Base-by-base conservation (phyloP, 2,113 vertebrate species). In the Eudyptes chrysolophus region DNA sequence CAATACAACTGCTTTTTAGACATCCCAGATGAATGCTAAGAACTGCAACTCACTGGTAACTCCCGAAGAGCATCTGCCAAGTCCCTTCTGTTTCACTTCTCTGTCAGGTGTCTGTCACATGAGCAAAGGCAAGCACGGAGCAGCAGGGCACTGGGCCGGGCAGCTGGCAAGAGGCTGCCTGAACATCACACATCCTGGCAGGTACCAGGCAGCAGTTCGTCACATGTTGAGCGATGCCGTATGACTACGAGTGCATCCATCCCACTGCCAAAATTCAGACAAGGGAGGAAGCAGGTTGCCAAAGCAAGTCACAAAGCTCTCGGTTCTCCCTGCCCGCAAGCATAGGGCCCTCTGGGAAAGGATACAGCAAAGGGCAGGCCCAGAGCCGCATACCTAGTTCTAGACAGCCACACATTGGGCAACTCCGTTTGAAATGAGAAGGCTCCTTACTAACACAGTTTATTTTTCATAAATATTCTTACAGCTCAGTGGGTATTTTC, bases 151-250 rank as follows among this genome's bases (percentile, higher is more conserved):
- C 32, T 2, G 32, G 14, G 21, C 13, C 0, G 0, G n/a, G 34
- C 66, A 44, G 91, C 48, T 72, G 81, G 42, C 51, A 29, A 16
- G 66, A 29, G 42, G 51, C 24, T 20, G 65, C 29, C 82, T 2
- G 5, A 58, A 29, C 36, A 29, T 18, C 49, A 5, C 58, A 36
- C 58, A 36, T 2, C 44, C 81, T 27, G 62, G 49, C 75, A 76
- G 82, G 85, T n/a, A 79, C 57, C 57, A 34, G 51, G 22, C 62
- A 30, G 70, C 21, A 13, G 18, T 4, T 58, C 46, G 29, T 42
- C n/a, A 48, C 29, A 22, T 1, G 0, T 1, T 18, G 42, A 60
- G 48, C 1, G 0, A 13, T 0, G 24, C 36, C 6, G 1, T 18
- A 24, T 57, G 85, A 92, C 44, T 13, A 22, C 51, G 20, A 76